Evolutionary conservation across 2,888 invertebrate genomes (phyloP), one percentile per base, ranked within the genome.

Genomic region (Chrysodeixis includens): DNA sequence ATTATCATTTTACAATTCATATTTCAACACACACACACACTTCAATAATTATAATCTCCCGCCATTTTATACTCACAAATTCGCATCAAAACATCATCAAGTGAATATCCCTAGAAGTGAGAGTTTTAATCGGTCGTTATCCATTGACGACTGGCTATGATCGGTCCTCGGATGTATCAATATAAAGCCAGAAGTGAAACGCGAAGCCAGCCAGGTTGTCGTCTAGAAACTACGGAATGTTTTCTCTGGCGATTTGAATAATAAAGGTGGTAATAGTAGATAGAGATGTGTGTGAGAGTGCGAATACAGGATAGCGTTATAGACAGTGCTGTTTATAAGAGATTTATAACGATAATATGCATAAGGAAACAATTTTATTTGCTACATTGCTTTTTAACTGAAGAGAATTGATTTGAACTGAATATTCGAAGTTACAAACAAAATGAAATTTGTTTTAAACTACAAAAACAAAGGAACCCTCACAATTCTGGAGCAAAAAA

Each of bases 241-340:
- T 76, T 76, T 74, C 74, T 66, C 71, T 66, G 54, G 59, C 69
- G 18, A 74, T 74, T 76, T 66, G 56, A 68, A 76, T 74, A 66
- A 68, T 67, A 74, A 60, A 64, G 67, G 65, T 51, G 59, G 30
- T 64, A 76, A 71, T 56, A 62, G 71, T 59, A 49, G 65, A 65
- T 61, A 65, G 62, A 60, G 65, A 32, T 46, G 30, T 20, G 71
- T 44, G 22, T 52, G 49, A 56, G 62, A 74, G 60, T 10, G 3
- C n/a, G 4, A n/a, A n/a, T n/a, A n/a, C 40, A n/a, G 40, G 40
- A 40, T 40, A 40, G n/a, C 14, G n/a, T 40, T 40, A n/a, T n/a
- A n/a, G 2, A 35, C 14, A 32, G 12, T 10, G 9, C 12, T 35
- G 35, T 35, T 4, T 14, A 2, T 35, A n/a, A n/a, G n/a, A n/a